A percentile compares a stretch with the other conserved stretches of the same genome.
Conservation (phyloP, 2,888 invertebrate genomes). For the Tinea pellionella region DNA sequence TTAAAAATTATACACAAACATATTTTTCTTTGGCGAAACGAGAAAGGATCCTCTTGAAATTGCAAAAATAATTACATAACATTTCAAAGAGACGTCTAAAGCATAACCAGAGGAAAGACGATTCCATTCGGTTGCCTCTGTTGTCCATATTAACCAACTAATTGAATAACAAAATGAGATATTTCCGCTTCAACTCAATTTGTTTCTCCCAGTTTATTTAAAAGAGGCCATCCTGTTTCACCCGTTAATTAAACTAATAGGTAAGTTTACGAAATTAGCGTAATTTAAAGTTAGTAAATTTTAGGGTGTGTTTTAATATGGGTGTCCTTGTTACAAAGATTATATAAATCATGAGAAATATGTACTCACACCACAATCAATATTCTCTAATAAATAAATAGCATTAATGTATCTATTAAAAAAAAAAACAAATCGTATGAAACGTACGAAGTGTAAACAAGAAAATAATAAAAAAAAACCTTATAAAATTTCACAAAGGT, state of each 20-base stretch:
- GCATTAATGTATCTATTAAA: no score
- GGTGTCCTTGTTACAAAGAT: no score
- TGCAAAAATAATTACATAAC: constrained; percentile 16
- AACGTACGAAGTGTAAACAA: not conserved
- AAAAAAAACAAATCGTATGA: not conserved
- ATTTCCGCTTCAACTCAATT: not conserved
- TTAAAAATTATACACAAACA: not conserved
- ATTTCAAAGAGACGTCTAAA: constrained; percentile 41
- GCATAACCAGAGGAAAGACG: constrained; percentile 29
- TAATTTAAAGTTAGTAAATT: no score
- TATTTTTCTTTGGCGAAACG: not conserved
- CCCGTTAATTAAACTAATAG: no score
- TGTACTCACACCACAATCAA: no score
- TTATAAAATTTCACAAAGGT: constrained; percentile 7
- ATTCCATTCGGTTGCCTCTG: constrained; percentile 21
- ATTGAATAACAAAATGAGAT: constrained; percentile 42
- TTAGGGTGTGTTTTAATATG: no score
- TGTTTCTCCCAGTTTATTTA: not conserved
- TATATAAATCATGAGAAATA: no score
- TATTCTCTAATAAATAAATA: not conserved
- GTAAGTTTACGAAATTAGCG: no score
- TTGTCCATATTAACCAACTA: constrained; percentile 37
- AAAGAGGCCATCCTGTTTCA: not conserved
- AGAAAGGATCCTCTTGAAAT: constrained; percentile 7
- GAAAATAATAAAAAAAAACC: not conserved